These are phyloP conservation scores for Thecocarcelia acutangulata DNA, from an alignment of 2,888 invertebrate genomes.

Conservation along the genomic window DNA sequence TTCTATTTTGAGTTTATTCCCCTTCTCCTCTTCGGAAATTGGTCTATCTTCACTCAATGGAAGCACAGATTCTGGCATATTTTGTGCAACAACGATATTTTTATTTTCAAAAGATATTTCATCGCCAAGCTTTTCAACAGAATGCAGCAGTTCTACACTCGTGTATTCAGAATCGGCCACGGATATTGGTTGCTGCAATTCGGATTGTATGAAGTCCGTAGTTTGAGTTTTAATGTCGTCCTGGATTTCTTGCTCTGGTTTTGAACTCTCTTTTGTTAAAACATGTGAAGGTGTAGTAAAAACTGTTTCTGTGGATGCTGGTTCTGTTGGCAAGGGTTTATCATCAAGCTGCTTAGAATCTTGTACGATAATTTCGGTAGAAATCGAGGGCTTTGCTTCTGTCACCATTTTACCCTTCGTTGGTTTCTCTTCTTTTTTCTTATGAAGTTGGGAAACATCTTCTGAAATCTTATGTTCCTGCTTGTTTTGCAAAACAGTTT, in stretches of 20 bases:
- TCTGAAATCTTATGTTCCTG: not conserved
- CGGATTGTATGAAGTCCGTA: conserved; percentile 7
- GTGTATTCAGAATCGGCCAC: not conserved
- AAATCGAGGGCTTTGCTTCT: not conserved
- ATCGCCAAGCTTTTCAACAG: not conserved
- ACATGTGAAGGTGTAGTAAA: not conserved
- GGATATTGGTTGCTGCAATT: conserved; percentile 3
- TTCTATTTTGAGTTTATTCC: too few relatives aligned
- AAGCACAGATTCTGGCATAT: not conserved
- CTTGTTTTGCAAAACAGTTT: not conserved
- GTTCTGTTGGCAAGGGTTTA: not conserved
- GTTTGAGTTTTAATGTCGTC: not conserved
- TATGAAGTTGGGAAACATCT: not conserved
- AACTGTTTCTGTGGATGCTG: not conserved
- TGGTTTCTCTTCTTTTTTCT: conserved; percentile 37
- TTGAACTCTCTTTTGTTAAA: conserved; percentile 36
- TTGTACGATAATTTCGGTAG: not conserved
- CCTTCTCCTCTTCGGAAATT: conserved; percentile 24
- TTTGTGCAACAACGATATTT: not conserved
- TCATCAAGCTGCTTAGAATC: not conserved
- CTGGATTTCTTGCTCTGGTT: not conserved
- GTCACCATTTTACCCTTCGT: conserved; percentile 6
- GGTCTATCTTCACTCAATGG: not conserved
- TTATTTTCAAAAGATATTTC: not conserved
- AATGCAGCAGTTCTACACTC: not conserved